These are phyloP conservation scores for Dendrolimus punctatus DNA, from an alignment of 1,140 invertebrate species.

Conservation along the genomic window DNA sequence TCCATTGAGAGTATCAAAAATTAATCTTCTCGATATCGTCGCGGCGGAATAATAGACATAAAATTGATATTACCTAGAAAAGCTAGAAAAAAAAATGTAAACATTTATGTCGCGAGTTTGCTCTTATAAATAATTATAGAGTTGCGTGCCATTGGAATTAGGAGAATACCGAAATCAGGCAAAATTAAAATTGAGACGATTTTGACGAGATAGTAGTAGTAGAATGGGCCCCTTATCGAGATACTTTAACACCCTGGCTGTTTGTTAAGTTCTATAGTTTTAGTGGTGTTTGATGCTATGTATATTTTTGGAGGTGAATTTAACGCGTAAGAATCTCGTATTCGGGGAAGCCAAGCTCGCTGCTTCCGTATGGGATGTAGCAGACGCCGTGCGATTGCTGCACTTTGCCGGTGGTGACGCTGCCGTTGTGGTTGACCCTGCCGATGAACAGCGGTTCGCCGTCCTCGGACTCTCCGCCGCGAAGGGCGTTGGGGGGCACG, in stretches of 20 bases:
- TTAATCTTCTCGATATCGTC: too few species aligned
- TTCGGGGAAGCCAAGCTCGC: slow-evolving; percentile 80
- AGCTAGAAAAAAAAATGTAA: too few species aligned
- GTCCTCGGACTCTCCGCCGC: slow-evolving; percentile 81
- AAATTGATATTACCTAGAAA: too few species aligned
- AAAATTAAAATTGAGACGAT: too few species aligned
- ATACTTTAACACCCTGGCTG: background rate
- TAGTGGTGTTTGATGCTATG: background rate
- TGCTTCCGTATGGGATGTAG: slow-evolving; percentile 81
- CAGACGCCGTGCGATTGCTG: slow-evolving; percentile 76
- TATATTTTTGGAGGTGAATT: slow-evolving; percentile 4
- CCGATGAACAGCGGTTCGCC: slow-evolving; percentile 83
- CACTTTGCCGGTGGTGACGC: slow-evolving; percentile 81
- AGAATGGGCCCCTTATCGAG: too few species aligned
- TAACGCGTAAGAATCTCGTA: slow-evolving; percentile 81
- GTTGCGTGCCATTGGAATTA: too few species aligned
- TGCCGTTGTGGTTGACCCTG: slow-evolving; percentile 77
- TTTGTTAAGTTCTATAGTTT: background rate
- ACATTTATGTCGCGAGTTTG: too few species aligned
- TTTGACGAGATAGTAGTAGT: too few species aligned
- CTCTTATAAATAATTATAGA: too few species aligned
- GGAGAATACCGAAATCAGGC: too few species aligned
- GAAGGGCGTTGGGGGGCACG: slow-evolving; percentile 81
- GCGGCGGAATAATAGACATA: too few species aligned
- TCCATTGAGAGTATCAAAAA: too few species aligned